A percentile compares a stretch with the other conserved stretches of the same genome.
phyloP scores from a whole-genome alignment of 2,797 vertebrate species.

The Huso huso region DNA sequence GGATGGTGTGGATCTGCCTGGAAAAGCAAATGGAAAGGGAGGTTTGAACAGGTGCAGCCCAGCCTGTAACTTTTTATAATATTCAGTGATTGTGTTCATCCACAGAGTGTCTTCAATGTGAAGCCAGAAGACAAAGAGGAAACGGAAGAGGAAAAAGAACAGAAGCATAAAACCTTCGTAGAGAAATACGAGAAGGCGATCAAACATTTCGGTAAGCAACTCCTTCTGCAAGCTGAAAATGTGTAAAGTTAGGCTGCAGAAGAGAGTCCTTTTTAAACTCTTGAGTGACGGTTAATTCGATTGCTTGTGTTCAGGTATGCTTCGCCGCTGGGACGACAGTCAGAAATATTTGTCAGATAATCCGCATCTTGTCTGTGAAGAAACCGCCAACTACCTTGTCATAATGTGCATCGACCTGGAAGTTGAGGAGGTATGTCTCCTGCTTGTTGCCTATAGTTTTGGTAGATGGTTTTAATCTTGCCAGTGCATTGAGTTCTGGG shows the following conservation, averaged over 20 bases:
- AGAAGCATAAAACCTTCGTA: slow-evolving; percentile 73
- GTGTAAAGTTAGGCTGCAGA: no score
- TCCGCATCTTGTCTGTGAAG: slow-evolving; percentile 76
- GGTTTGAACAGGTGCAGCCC: not conserved
- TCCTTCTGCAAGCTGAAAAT: no score
- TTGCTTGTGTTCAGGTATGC: slow-evolving; percentile 58
- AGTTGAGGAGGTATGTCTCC: slow-evolving; percentile 70
- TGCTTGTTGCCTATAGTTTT: not conserved
- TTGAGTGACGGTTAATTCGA: not conserved
- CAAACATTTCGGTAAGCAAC: slow-evolving; percentile 73
- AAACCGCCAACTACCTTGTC: slow-evolving; percentile 78
- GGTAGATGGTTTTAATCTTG: no score
- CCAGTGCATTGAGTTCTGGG: no score
- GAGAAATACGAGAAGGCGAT: slow-evolving; percentile 71
- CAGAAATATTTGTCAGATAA: slow-evolving; percentile 80
- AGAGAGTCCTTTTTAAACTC: no score
- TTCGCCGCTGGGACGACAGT: slow-evolving; percentile 85
- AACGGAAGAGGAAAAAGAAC: slow-evolving; percentile 79
- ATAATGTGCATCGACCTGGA: slow-evolving; percentile 81
- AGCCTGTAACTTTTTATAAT: not conserved
- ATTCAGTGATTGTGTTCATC: not conserved
- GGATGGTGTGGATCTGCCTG: no score
- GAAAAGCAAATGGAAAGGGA: no score
- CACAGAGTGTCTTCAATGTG: slow-evolving; percentile 73
- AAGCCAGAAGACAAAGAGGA: slow-evolving; percentile 63